These are phyloP conservation scores for Clarias batrachus DNA, from an alignment of 2,113 vertebrate species.

Conservation along the genomic window DNA sequence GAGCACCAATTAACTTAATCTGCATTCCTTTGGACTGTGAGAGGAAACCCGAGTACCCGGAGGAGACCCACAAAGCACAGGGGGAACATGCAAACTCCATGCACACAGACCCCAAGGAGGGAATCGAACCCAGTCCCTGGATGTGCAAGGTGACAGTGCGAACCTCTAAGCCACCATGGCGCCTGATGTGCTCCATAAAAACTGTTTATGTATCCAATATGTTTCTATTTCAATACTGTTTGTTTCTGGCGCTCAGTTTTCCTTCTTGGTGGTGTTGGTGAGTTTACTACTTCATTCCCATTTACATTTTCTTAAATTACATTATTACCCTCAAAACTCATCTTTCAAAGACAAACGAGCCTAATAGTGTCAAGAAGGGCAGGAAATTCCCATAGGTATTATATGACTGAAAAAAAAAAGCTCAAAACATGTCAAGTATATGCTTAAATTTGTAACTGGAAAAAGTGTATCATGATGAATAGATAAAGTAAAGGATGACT, in stretches of 20 bases:
- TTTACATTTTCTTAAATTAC: neutral
- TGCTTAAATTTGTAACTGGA: neutral
- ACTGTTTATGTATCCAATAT: neutral
- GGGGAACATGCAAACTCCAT: no score
- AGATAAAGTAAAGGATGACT: neutral
- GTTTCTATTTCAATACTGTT: neutral
- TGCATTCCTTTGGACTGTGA: no score
- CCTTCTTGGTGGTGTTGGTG: neutral
- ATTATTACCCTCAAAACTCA: slow-evolving; percentile 31
- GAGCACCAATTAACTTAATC: no score
- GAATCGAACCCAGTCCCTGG: no score
- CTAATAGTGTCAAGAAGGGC: neutral
- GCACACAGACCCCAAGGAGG: no score
- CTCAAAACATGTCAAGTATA: neutral
- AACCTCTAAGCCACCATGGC: no score
- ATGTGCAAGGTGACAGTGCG: no score
- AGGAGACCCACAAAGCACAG: no score
- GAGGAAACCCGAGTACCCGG: no score
- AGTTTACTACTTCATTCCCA: neutral
- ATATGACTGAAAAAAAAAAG: neutral
- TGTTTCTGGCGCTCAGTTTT: neutral
- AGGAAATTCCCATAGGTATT: neutral
- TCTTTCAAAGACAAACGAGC: neutral
- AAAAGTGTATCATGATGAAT: neutral
- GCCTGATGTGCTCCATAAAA: neutral